These are phyloP conservation scores for Sylvia atricapilla DNA, from an alignment of 2,113 vertebrate species.

Conservation along the genomic window DNA sequence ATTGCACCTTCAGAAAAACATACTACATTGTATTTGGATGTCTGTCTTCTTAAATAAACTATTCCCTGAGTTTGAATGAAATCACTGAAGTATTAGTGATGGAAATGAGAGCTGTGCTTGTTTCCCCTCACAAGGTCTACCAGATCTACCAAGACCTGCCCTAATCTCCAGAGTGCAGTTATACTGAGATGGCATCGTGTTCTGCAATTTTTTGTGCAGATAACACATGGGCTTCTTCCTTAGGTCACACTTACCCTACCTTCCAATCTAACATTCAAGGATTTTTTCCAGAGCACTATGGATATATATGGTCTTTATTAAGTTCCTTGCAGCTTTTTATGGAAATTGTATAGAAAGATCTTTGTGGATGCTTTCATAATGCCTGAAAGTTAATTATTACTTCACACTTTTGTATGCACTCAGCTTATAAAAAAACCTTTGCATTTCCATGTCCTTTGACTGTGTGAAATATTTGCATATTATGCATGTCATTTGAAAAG, in stretches of 20 bases:
- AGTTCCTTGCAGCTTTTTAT: neutral
- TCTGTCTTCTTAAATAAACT: neutral
- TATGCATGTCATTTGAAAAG: neutral
- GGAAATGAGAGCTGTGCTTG: neutral
- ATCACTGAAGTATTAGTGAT: neutral
- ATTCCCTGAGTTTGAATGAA: neutral
- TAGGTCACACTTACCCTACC: too few relatives aligned
- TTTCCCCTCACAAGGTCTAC: neutral
- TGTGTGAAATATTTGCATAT: neutral
- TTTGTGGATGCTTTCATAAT: neutral
- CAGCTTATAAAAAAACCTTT: neutral
- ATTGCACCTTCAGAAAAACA: neutral
- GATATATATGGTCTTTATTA: neutral
- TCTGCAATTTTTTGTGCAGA: neutral
- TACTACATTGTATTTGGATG: neutral
- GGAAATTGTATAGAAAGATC: neutral
- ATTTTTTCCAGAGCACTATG: neutral
- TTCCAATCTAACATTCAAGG: neutral
- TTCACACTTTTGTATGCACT: neutral
- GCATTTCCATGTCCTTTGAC: neutral
- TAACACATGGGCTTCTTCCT: neutral
- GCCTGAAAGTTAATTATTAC: neutral
- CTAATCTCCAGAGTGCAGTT: neutral
- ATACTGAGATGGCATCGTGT: neutral
- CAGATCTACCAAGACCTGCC: neutral